phyloP scores from a whole-genome alignment of 2,797 vertebrate species.

The Babyrousa celebensis region DNA sequence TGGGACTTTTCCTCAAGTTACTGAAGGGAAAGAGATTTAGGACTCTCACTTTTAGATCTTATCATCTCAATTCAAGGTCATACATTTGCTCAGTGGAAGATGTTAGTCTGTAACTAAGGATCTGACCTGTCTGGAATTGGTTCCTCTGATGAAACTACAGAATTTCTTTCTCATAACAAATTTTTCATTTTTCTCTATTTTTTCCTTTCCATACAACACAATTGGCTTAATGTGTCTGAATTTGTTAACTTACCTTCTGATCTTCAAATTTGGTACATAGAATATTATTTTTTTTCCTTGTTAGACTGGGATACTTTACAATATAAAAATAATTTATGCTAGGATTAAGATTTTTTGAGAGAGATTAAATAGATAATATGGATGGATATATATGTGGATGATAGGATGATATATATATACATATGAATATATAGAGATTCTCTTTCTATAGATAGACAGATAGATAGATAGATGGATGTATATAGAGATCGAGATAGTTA shows the following conservation, averaged over 20 bases:
- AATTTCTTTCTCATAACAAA: not conserved
- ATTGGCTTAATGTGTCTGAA: slow-evolving; percentile 50
- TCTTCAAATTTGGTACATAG: slow-evolving; percentile 30
- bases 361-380: not conserved
- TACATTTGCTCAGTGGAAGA: not conserved
- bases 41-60: not conserved
- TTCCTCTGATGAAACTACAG: not conserved
- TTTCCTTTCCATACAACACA: not conserved
- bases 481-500: not conserved
- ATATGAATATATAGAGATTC: not conserved
- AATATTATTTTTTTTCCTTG: not conserved
- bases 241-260: slow-evolving; percentile 8
- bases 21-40: not conserved
- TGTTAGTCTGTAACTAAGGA: not conserved
- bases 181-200: not conserved
- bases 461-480: not conserved
- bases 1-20: not conserved
- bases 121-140: not conserved
- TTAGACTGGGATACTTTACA: not conserved
- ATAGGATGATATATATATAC: not conserved
- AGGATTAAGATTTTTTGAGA: not conserved
- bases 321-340: slow-evolving; percentile 58
- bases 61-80: not conserved
- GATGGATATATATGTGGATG: not conserved
- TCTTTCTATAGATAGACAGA: not conserved